These are phyloP conservation scores for Arnoldichthys spilopterus DNA, from an alignment of 2,797 vertebrate genomes.

Conservation along the genomic window DNA sequence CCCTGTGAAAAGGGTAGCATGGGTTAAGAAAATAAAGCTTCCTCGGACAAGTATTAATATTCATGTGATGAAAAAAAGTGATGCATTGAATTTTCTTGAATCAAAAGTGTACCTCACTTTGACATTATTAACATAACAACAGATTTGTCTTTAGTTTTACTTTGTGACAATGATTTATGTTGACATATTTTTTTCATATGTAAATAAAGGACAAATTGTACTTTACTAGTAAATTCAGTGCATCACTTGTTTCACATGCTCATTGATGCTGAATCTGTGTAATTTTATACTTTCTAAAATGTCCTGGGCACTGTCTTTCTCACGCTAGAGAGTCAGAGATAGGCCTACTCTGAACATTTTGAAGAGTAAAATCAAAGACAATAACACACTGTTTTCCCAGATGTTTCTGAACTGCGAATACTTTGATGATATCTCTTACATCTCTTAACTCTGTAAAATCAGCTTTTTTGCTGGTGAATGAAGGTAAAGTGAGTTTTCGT, in stretches of 20 bases:
- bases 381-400: neutral
- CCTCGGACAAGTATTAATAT: neutral
- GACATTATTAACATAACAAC: no score
- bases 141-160: no score
- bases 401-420: neutral
- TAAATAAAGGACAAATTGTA: no score
- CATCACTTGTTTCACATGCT: neutral
- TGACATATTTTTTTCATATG: no score
- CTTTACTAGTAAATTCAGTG: no score
- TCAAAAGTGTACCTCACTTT: no score
- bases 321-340: no score
- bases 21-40: conserved; percentile 61
- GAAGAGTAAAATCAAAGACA: neutral
- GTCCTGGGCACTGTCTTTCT: no score
- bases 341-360: neutral
- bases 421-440: neutral
- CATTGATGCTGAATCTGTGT: neutral
- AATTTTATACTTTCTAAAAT: neutral
- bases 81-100: no score
- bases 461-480: neutral
- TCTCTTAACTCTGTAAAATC: neutral
- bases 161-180: no score
- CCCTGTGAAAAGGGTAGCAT: conserved; percentile 54
- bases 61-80: no score
- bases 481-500: conserved; percentile 54